phyloP scores from a whole-genome alignment of 2,113 vertebrate genomes.

The Percina caprodes region DNA sequence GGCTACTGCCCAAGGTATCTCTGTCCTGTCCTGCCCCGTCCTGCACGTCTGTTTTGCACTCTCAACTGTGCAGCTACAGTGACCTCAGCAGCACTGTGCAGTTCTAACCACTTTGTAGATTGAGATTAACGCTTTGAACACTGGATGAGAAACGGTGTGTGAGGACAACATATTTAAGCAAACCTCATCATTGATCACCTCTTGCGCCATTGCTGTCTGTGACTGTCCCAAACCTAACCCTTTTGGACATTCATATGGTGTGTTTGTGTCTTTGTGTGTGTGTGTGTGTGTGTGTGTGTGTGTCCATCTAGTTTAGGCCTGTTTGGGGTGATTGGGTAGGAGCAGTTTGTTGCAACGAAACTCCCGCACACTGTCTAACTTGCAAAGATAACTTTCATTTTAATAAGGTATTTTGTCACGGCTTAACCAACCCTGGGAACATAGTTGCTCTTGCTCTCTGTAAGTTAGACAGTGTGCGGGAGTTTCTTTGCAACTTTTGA shows the following conservation, averaged over 20 bases:
- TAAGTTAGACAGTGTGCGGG: too few species aligned
- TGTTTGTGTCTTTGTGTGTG: conserved; percentile 28
- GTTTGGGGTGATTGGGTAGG: neutral
- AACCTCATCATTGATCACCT: conserved; percentile 72
- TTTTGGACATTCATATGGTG: conserved; percentile 44
- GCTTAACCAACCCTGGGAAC: too few species aligned
- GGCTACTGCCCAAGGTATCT: conserved; percentile 89
- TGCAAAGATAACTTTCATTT: too few species aligned
- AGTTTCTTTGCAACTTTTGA: too few species aligned
- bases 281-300: too few species aligned
- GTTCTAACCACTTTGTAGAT: conserved; percentile 27
- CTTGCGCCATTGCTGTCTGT: conserved; percentile 67
- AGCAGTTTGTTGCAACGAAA: neutral
- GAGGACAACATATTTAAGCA: conserved; percentile 49
- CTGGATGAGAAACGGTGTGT: conserved; percentile 46
- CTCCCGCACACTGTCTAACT: too few species aligned
- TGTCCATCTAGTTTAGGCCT: conserved; percentile 28
- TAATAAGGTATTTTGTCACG: too few species aligned
- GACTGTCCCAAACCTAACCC: conserved; percentile 50
- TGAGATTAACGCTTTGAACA: conserved; percentile 24
- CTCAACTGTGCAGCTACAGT: conserved; percentile 60
- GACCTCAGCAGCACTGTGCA: conserved; percentile 46
- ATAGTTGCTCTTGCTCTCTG: too few species aligned
- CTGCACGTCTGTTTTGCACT: conserved; percentile 68
- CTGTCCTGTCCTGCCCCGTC: conserved; percentile 65